phyloP scores from a whole-genome alignment of 2,797 vertebrate species.

The Synaphobranchus kaupii region DNA sequence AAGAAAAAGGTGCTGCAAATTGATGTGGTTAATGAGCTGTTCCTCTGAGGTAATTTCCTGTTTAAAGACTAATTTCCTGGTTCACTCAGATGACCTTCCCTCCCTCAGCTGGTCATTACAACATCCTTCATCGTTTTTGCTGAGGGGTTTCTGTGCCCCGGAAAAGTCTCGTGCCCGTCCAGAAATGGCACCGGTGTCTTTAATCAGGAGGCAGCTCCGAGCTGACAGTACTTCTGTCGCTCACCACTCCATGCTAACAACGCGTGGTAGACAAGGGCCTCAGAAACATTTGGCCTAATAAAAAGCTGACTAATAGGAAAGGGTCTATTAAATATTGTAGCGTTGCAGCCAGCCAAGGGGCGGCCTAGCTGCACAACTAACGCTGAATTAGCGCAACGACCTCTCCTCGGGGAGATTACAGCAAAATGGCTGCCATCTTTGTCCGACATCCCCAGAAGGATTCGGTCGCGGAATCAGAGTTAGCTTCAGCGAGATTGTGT shows the following conservation, averaged over 20 bases:
- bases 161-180: not conserved
- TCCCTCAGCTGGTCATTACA: not conserved
- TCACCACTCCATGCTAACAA: slow-evolving; percentile 5
- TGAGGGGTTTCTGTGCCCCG: not conserved
- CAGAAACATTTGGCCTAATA: slow-evolving; percentile 3
- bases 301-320: not conserved
- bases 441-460: slow-evolving; percentile 11
- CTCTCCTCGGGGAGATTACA: not conserved
- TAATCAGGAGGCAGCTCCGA: slow-evolving; percentile 24
- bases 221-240: not conserved
- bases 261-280: not conserved
- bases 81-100: not conserved
- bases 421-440: slow-evolving; percentile 1
- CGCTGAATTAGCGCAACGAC: too few species aligned
- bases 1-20: not conserved
- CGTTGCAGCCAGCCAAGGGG: too few species aligned
- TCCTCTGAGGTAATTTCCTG: not conserved
- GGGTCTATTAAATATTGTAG: not conserved
- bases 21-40: not conserved
- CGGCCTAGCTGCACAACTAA: too few species aligned
- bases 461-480: not conserved
- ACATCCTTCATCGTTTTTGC: not conserved
- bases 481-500: not conserved
- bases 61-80: not conserved
- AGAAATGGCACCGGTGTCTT: slow-evolving; percentile 26